Conservation (phyloP, 2,888 invertebrate genomes). For the Sympetrum striolatum region DNA sequence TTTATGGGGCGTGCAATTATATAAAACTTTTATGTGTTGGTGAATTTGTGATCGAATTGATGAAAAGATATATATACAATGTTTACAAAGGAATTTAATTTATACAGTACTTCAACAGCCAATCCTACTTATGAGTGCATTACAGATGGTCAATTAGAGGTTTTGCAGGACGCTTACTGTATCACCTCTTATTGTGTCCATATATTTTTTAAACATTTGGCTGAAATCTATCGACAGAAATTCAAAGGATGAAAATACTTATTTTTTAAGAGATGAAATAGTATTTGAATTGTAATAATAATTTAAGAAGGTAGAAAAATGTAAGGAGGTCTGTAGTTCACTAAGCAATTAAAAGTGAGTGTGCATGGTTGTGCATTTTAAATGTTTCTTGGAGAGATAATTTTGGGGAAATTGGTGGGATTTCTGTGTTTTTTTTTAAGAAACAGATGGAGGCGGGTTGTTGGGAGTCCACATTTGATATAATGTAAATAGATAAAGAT, state of each 20-base stretch:
- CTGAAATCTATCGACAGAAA: constrained; percentile 1
- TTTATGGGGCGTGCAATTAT: constrained; percentile 35
- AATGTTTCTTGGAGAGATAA: constrained; percentile 40
- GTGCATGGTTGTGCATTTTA: constrained; percentile 42
- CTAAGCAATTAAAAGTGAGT: constrained; percentile 33
- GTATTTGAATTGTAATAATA: constrained; percentile 17
- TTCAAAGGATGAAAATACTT: constrained; percentile 15
- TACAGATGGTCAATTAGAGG: background rate
- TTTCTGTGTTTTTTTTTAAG: constrained; percentile 38
- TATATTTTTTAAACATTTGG: constrained; percentile 38
- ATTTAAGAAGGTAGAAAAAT: constrained; percentile 20
- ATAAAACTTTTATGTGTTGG: constrained; percentile 33
- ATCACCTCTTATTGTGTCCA: background rate
- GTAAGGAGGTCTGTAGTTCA: constrained; percentile 37
- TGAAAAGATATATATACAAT: constrained; percentile 6
- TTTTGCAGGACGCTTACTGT: background rate
- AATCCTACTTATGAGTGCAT: background rate
- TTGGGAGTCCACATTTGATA: constrained; percentile 32
- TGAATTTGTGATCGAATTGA: constrained; percentile 28
- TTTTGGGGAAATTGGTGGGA: constrained; percentile 43
- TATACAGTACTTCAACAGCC: constrained; percentile 26
- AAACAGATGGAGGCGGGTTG: constrained; percentile 39
- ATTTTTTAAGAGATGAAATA: constrained; percentile 27
- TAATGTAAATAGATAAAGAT: constrained; percentile 22
- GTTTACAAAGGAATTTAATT: constrained; percentile 23